These are phyloP conservation scores for Nemotelus pantherinus DNA, from an alignment of 2,888 invertebrate genomes.

Conservation along the genomic window DNA sequence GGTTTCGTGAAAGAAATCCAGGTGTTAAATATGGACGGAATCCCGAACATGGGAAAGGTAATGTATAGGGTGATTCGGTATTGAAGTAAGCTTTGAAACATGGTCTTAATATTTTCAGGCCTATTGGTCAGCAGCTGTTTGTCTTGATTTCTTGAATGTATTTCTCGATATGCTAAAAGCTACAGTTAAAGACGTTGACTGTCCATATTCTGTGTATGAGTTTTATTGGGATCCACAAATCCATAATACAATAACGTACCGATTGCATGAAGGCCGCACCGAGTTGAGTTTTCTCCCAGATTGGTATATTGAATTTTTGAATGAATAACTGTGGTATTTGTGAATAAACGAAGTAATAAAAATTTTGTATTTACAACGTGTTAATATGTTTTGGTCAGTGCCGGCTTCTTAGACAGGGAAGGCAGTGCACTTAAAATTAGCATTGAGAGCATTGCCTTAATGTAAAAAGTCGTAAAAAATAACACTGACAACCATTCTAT, in stretches of 20 bases:
- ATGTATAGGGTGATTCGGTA: slow-evolving; percentile 39
- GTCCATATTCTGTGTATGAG: slow-evolving; percentile 57
- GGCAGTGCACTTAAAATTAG: no score
- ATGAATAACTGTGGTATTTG: neutral
- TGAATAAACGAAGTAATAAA: no score
- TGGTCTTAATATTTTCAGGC: slow-evolving; percentile 60
- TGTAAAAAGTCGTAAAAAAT: no score
- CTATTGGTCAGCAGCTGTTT: slow-evolving; percentile 71
- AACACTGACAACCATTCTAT: no score
- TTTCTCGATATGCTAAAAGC: slow-evolving; percentile 69
- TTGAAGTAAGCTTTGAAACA: neutral
- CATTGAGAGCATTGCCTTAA: no score
- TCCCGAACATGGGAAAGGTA: slow-evolving; percentile 67
- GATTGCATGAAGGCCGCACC: slow-evolving; percentile 53
- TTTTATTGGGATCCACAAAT: slow-evolving; percentile 55
- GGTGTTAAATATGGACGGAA: slow-evolving; percentile 66
- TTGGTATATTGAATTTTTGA: slow-evolving; percentile 54
- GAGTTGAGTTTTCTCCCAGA: slow-evolving; percentile 56
- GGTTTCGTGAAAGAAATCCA: slow-evolving; percentile 73
- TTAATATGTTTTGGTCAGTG: no score
- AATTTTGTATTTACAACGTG: no score
- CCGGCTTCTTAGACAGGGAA: no score
- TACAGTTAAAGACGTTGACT: slow-evolving; percentile 57
- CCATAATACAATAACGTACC: slow-evolving; percentile 51
- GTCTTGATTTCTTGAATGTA: slow-evolving; percentile 73